These are phyloP conservation scores for Spea bombifrons DNA, from an alignment of 2,113 vertebrate genomes.

Conservation along the genomic window DNA sequence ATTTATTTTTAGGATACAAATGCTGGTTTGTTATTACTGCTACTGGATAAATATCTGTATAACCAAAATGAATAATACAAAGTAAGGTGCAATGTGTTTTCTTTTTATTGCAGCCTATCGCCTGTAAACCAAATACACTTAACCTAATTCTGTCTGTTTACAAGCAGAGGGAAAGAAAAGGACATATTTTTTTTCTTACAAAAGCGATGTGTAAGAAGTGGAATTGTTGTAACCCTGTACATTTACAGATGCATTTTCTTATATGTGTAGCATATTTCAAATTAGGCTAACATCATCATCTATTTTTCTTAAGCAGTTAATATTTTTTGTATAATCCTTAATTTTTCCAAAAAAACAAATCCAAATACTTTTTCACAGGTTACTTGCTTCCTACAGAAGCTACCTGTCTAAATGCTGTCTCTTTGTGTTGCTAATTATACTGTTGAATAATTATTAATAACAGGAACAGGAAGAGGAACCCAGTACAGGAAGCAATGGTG, in stretches of 20 bases:
- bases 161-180: background rate
- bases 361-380: slow-evolving; percentile 68
- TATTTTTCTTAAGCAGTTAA: no score
- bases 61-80: slow-evolving; percentile 76
- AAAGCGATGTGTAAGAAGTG: slow-evolving; percentile 22
- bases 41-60: slow-evolving; percentile 83
- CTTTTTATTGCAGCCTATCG: slow-evolving; percentile 72
- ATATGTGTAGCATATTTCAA: no score
- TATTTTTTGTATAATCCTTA: no score
- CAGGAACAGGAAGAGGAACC: slow-evolving; percentile 83
- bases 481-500: slow-evolving; percentile 75
- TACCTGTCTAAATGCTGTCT: slow-evolving; percentile 77
- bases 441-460: slow-evolving; percentile 89
- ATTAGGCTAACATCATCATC: no score
- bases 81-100: slow-evolving; percentile 75
- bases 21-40: slow-evolving; percentile 81
- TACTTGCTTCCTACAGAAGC: slow-evolving; percentile 79
- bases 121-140: slow-evolving; percentile 78
- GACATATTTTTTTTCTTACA: slow-evolving; percentile 49
- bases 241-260: background rate
- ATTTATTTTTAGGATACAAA: slow-evolving; percentile 72
- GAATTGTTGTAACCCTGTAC: slow-evolving; percentile 51
- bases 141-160: slow-evolving; percentile 72
- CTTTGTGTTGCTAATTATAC: slow-evolving; percentile 86
- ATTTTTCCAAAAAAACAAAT: no score